Evolutionary conservation across 2,888 invertebrate genomes (phyloP).

Genomic region (Choreutis nemorana): DNA sequence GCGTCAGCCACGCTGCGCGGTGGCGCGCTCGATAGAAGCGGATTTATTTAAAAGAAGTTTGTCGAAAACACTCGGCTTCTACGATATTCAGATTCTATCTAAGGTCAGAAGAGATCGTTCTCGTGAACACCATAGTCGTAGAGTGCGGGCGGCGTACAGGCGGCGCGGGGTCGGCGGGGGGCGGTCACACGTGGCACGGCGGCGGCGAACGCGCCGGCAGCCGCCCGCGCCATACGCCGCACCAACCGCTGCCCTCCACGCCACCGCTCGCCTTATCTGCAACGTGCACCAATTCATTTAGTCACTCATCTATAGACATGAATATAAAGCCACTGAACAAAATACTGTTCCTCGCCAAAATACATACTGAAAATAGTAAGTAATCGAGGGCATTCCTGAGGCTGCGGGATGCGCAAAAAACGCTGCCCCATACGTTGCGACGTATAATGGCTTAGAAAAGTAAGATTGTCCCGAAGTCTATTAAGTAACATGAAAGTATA

Average conservation of each 20-base stretch:
- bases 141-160: conserved; percentile 7
- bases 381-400: too few relatives aligned
- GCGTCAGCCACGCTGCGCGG: conserved; percentile 20
- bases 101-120: conserved; percentile 18
- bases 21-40: conserved; percentile 36
- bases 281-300: conserved; percentile 18
- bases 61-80: conserved; percentile 3
- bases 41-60: conserved; percentile 6
- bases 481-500: too few relatives aligned
- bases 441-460: too few relatives aligned
- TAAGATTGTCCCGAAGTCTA: too few relatives aligned
- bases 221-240: conserved; percentile 41
- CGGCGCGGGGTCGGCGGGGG: conserved; percentile 17
- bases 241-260: conserved; percentile 17
- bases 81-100: conserved; percentile 23
- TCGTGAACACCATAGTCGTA: conserved; percentile 6
- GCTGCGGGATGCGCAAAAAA: too few relatives aligned
- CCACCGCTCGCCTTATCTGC: conserved; percentile 47
- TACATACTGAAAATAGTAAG: too few relatives aligned
- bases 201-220: conserved; percentile 46
- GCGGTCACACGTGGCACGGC: conserved; percentile 41
- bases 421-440: too few relatives aligned
- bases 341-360: too few relatives aligned
- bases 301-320: too few relatives aligned
- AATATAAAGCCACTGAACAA: too few relatives aligned